phyloP scores from a whole-genome alignment of 2,888 invertebrate species.

The Temnothorax unifasciatus region DNA sequence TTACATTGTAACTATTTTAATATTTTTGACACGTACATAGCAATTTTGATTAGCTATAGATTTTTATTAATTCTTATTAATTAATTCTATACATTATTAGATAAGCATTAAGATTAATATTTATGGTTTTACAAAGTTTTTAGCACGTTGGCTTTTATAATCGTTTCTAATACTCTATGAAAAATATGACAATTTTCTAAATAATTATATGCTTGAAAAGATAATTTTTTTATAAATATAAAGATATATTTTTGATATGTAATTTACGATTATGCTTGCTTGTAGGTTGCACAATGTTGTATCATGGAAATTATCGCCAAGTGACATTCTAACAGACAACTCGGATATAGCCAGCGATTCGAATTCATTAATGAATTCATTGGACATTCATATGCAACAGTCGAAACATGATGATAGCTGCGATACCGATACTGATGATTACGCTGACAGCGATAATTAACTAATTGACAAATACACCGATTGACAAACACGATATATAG shows the following conservation, averaged over 20 bases:
- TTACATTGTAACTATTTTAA: constrained; percentile 9
- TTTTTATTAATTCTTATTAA: neutral
- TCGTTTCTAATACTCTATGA: neutral
- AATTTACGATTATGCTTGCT: constrained; percentile 36
- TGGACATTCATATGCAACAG: constrained; percentile 59
- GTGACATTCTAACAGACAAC: constrained; percentile 87
- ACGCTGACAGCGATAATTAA: constrained; percentile 85
- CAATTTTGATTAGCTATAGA: neutral
- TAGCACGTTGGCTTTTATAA: constrained; percentile 19
- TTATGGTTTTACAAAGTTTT: constrained; percentile 19
- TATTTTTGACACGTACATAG: neutral
- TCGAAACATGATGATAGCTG: constrained; percentile 82
- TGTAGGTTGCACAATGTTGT: constrained; percentile 80
- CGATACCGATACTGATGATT: constrained; percentile 85
- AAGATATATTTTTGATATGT: constrained; percentile 5
- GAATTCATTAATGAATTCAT: constrained; percentile 49
- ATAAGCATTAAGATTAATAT: neutral
- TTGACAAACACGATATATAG: neutral
- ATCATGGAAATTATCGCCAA: constrained; percentile 90
- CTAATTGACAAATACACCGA: constrained; percentile 9
- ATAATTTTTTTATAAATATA: neutral
- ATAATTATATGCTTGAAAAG: neutral
- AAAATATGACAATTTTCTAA: constrained; percentile 3
- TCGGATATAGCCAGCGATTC: constrained; percentile 71
- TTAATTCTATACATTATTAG: neutral